phyloP scores from a whole-genome alignment of 2,113 vertebrate genomes.

The Cavia aperea region DNA sequence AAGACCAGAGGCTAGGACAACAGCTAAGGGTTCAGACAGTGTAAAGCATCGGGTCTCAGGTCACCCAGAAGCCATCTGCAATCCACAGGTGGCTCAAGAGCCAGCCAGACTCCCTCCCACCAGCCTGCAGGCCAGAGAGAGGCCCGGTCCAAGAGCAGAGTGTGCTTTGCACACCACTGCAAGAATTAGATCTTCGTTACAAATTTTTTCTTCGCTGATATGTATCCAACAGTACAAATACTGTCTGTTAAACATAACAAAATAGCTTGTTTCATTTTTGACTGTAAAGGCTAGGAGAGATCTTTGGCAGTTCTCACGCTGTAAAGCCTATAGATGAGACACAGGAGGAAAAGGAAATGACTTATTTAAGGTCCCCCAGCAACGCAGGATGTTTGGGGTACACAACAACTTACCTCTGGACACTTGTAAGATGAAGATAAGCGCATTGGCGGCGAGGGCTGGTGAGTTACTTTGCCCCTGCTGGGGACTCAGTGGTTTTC shows the following conservation, averaged over 20 bases:
- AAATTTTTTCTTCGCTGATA: background rate
- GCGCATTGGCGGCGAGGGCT: background rate
- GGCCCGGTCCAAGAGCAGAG: background rate
- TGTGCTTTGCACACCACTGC: background rate
- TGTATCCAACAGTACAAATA: background rate
- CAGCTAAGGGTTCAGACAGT: background rate
- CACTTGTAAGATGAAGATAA: slow-evolving; percentile 1
- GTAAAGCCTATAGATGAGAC: background rate
- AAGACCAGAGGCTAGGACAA: background rate
- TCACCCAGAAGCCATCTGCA: background rate
- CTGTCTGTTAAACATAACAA: background rate
- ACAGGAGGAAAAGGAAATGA: slow-evolving; percentile 7
- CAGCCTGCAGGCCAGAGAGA: background rate
- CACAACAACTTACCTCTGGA: background rate
- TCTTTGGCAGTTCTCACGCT: background rate
- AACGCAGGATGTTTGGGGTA: background rate
- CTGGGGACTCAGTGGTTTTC: slow-evolving; percentile 22
- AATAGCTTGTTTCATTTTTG: background rate
- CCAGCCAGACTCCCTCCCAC: background rate
- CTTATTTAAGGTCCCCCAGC: background rate
- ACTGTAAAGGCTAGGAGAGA: background rate
- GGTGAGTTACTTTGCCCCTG: slow-evolving; percentile 9
- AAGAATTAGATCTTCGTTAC: background rate
- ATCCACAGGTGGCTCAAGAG: background rate
- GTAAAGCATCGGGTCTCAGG: background rate